Evolutionary conservation across 1,140 invertebrate species (phyloP), one percentile per base, ranked within the genome.

Genomic region (Camponotus floridanus): DNA sequence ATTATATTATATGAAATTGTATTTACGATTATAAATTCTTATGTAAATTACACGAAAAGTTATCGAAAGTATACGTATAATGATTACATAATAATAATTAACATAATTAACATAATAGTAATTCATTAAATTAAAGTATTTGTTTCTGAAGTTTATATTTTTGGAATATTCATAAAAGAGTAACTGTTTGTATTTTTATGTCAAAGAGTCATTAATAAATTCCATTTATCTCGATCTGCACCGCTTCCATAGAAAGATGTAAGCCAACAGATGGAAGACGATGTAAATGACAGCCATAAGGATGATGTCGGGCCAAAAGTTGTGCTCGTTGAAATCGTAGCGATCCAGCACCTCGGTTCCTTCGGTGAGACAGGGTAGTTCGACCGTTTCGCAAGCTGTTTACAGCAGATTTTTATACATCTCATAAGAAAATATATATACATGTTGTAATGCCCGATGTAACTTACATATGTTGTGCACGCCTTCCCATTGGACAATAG

Each of bases 381-480:
- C 93, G 1, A 93, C 91, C 55, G 93, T 93, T 74, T 96, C 95
- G 87, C 97, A 98, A 33, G 97, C 97, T 98, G 92, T 5, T 74
- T 0, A n/a, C 33, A n/a, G 11, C 2, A 55, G 8, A 42, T 31
- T 8, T 0, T 45, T 42, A 48, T 4, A 31, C 13, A n/a, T 33
- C n/a, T 62, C 9, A 3, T 55, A 57, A n/a, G 85, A 33, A 15
- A 76, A 31, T 21, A 15, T 51, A 13, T 4, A 2, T 15, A 51
- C 18, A 9, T 51, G 26, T 26, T 26, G 26, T 51, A 11, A 59
- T 4, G 62, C 68, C 73, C 15, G 68, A 15, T 81, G n/a, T n/a
- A 78, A 95, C 96, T 96, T 95, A 98, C 97, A 97, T 86, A 98
- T 98, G 94, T 98, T 97, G 45, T 96, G 95, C 15, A 98, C 95